Evolutionary conservation across 2,113 vertebrate genomes (phyloP).

Genomic region (Thymallus thymallus): DNA sequence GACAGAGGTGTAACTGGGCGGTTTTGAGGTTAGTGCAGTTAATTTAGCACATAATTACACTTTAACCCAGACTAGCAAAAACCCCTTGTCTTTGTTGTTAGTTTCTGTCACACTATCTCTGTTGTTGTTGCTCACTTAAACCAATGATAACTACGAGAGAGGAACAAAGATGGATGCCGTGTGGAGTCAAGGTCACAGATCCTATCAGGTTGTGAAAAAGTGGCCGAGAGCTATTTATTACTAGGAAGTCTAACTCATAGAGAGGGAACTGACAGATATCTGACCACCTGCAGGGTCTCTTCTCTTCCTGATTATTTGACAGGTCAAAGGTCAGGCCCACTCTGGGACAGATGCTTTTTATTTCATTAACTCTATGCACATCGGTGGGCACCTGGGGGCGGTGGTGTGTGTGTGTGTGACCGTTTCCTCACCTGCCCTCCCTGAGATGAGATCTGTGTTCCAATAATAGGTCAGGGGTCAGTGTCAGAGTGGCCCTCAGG

Average conservation of each 20-base stretch:
- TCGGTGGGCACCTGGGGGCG: conserved; percentile 20
- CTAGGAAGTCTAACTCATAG: conserved; percentile 19
- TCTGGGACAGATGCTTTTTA: conserved; percentile 42
- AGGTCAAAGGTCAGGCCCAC: conserved; percentile 44
- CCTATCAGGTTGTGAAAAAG: conserved; percentile 34
- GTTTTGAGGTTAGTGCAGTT: neutral
- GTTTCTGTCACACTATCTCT: conserved; percentile 20
- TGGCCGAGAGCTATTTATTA: conserved; percentile 30
- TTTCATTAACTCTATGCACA: conserved; percentile 43
- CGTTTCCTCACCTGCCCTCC: neutral
- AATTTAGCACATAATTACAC: neutral
- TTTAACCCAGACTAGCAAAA: neutral
- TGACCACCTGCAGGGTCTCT: conserved; percentile 15
- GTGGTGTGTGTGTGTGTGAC: neutral
- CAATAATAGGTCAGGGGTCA: conserved; percentile 27
- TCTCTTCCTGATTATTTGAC: conserved; percentile 37
- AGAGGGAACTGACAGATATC: conserved; percentile 16
- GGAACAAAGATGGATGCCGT: conserved; percentile 35
- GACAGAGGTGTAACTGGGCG: no score
- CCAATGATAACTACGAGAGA: conserved; percentile 7
- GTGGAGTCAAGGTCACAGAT: conserved; percentile 35
- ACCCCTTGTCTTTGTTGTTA: neutral
- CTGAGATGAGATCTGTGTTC: conserved; percentile 19
- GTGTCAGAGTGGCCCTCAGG: conserved; percentile 21
- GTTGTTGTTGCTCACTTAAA: conserved; percentile 1